Evolutionary conservation across 1,140 invertebrate species (phyloP).

Genomic region (Portunus trituberculatus): DNA sequence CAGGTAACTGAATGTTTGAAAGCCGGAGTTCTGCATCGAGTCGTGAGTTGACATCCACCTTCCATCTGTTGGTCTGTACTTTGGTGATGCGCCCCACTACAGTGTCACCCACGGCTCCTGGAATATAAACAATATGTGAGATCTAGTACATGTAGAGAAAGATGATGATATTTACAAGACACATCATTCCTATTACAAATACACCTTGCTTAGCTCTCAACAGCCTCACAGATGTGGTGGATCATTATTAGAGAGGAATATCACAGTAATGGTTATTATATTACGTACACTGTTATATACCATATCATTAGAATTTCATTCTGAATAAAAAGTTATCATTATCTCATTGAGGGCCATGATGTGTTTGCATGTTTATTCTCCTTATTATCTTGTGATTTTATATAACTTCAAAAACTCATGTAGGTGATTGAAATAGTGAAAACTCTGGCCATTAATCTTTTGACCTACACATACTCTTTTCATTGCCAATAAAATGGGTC

Average conservation of each 20-base stretch:
- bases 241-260: slow-evolving; percentile 45
- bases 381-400: too few species aligned
- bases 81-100: slow-evolving; percentile 96
- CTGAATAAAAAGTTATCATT: too few species aligned
- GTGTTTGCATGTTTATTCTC: too few species aligned
- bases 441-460: too few species aligned
- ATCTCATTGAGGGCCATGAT: too few species aligned
- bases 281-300: too few species aligned
- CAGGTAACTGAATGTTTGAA: slow-evolving; percentile 97
- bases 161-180: not conserved
- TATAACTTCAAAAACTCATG: too few species aligned
- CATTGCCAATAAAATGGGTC: too few species aligned
- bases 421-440: too few species aligned
- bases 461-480: too few species aligned
- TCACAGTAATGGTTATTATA: slow-evolving; percentile 22
- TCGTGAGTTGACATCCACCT: slow-evolving; percentile 95
- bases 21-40: slow-evolving; percentile 93
- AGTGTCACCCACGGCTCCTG: slow-evolving; percentile 97
- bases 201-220: not conserved
- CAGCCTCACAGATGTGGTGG: not conserved
- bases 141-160: not conserved
- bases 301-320: too few species aligned
- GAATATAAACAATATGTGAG: not conserved
- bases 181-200: slow-evolving; percentile 48
- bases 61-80: slow-evolving; percentile 95